phyloP scores from a whole-genome alignment of 1,140 invertebrate species.

The Caenorhabditis brenneri region DNA sequence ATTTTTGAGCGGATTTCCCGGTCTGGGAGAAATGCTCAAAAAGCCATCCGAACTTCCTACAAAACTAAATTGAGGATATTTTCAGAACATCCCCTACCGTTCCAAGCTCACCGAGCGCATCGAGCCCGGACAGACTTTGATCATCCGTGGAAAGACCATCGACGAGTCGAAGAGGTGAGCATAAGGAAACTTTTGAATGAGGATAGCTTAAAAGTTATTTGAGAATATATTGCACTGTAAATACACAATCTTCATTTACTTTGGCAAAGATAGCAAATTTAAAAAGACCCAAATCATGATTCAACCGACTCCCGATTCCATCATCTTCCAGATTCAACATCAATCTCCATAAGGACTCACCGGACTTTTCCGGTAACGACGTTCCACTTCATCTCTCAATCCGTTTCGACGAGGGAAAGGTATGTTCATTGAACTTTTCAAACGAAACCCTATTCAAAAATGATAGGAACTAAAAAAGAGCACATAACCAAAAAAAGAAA shows the following conservation, averaged over 20 bases:
- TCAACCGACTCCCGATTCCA: not conserved
- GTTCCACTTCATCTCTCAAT: constrained; percentile 56
- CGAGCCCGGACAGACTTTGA: constrained; percentile 57
- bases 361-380: constrained; percentile 55
- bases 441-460: too few relatives aligned
- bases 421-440: not conserved
- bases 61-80: not conserved
- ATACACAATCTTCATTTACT: too few relatives aligned
- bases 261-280: too few relatives aligned
- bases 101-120: constrained; percentile 54
- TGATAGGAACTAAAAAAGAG: constrained; percentile 9
- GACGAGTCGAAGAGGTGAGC: constrained; percentile 54
- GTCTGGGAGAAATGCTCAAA: not conserved
- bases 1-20: not conserved
- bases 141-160: constrained; percentile 57
- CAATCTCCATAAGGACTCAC: constrained; percentile 55
- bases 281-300: too few relatives aligned
- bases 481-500: not conserved
- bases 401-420: constrained; percentile 59
- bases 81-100: constrained; percentile 57
- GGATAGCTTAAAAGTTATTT: not conserved
- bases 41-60: not conserved
- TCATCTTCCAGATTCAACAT: constrained; percentile 51
- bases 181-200: not conserved
- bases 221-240: too few relatives aligned